phyloP scores from a whole-genome alignment of 2,113 vertebrate genomes.

The Petroica traversi region DNA sequence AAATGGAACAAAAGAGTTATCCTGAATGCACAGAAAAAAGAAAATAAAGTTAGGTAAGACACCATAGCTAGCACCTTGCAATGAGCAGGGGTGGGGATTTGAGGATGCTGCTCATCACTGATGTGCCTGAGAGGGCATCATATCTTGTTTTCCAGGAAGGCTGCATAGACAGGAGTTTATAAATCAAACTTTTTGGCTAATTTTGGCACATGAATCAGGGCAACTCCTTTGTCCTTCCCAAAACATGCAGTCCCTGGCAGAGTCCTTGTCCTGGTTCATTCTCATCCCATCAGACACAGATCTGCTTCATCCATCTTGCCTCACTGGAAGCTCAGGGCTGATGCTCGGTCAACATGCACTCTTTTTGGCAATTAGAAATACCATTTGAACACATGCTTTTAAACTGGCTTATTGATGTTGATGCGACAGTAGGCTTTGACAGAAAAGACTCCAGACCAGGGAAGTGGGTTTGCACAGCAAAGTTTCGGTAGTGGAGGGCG shows the following conservation, averaged over 20 bases:
- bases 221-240: neutral
- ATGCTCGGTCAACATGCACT: neutral
- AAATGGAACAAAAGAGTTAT: constrained; percentile 52
- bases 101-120: neutral
- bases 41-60: neutral
- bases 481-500: neutral
- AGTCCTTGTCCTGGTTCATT: neutral
- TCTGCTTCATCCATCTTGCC: neutral
- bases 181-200: neutral
- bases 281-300: neutral
- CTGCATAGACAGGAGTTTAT: neutral
- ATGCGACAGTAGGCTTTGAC: neutral
- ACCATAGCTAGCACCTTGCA: neutral
- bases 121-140: neutral
- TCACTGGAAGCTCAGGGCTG: neutral
- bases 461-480: neutral
- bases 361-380: neutral
- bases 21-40: neutral
- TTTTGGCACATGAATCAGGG: neutral
- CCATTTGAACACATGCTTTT: neutral
- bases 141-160: neutral
- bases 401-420: neutral
- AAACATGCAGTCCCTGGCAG: neutral
- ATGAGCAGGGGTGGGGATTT: neutral
- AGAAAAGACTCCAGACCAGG: neutral